phyloP scores from a whole-genome alignment of 2,888 invertebrate genomes.

The Netelia fuscicornis region DNA sequence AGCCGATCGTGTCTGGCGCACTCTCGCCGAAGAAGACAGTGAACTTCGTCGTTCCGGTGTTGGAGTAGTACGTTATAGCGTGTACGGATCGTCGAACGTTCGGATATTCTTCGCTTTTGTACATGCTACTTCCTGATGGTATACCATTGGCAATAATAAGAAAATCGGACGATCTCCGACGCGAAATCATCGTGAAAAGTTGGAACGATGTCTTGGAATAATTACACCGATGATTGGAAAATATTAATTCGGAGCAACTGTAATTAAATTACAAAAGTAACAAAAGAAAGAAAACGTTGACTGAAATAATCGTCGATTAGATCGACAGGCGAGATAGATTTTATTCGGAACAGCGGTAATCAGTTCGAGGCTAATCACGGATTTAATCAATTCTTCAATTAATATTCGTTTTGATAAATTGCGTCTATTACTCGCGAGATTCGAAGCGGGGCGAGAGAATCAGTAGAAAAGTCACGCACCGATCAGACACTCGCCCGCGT shows the following conservation, averaged over 20 bases:
- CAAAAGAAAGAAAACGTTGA: neutral
- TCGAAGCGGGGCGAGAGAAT: neutral
- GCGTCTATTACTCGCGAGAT: no score
- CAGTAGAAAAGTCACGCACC: neutral
- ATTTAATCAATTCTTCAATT: neutral
- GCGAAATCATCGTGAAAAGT: neutral
- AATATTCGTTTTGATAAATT: no score
- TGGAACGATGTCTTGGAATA: neutral
- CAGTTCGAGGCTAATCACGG: neutral
- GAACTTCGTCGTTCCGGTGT: conserved; percentile 57
- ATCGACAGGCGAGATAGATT: neutral
- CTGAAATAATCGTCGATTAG: neutral
- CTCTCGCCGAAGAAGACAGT: conserved; percentile 57
- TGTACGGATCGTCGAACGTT: conserved; percentile 19
- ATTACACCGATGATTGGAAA: neutral
- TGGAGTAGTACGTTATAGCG: conserved; percentile 41
- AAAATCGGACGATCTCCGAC: conserved; percentile 17
- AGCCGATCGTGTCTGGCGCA: conserved; percentile 59
- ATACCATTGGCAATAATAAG: conserved; percentile 15
- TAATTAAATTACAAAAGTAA: neutral
- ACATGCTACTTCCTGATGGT: conserved; percentile 45
- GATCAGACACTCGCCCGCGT: neutral
- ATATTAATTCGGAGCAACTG: neutral
- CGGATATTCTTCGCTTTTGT: conserved; percentile 31
- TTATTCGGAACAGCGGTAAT: neutral